Conservation (phyloP, 2,797 vertebrate genomes). For the Girardinus metallicus region DNA sequence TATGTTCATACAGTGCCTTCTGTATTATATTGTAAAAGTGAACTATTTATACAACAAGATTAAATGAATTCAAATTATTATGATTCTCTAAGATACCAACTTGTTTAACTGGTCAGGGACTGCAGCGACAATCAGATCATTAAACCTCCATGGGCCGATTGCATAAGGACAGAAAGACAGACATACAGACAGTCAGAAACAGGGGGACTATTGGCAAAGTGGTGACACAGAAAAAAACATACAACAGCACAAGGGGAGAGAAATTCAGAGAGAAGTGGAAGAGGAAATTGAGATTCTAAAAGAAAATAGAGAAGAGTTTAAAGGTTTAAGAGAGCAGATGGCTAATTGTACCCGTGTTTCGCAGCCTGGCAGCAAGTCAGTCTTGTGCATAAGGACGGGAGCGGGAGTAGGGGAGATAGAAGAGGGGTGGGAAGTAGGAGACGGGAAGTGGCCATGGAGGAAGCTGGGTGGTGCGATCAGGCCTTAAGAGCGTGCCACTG, state of each 20-base stretch:
- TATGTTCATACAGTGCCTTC: conserved; percentile 69
- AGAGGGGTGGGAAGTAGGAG: conserved; percentile 14
- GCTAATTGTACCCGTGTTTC: conserved; percentile 89
- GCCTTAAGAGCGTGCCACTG: conserved; percentile 99
- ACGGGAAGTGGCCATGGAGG: conserved; percentile 52
- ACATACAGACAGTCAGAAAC: conserved; percentile 68
- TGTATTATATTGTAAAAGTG: conserved; percentile 65
- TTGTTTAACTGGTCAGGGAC: conserved; percentile 55
- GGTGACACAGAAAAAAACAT: conserved; percentile 31
- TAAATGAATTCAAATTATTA: conserved; percentile 56
- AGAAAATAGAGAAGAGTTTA: conserved; percentile 70
- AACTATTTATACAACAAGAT: conserved; percentile 64
- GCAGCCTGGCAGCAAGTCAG: conserved; percentile 86
- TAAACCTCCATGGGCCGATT: conserved; percentile 57
- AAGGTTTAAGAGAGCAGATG: conserved; percentile 85
- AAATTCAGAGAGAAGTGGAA: conserved; percentile 35
- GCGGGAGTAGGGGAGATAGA: conserved; percentile 31
- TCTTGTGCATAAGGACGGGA: conserved; percentile 88
- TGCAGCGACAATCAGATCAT: conserved; percentile 57
- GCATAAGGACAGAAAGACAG: conserved; percentile 56
- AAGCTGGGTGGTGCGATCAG: conserved; percentile 80
- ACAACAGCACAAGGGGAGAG: conserved; percentile 32
- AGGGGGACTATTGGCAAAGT: conserved; percentile 55
- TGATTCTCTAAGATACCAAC: conserved; percentile 70
- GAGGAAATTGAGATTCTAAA: conserved; percentile 49